phyloP scores from a whole-genome alignment of 2,797 vertebrate genomes.

The Carduelis carduelis region DNA sequence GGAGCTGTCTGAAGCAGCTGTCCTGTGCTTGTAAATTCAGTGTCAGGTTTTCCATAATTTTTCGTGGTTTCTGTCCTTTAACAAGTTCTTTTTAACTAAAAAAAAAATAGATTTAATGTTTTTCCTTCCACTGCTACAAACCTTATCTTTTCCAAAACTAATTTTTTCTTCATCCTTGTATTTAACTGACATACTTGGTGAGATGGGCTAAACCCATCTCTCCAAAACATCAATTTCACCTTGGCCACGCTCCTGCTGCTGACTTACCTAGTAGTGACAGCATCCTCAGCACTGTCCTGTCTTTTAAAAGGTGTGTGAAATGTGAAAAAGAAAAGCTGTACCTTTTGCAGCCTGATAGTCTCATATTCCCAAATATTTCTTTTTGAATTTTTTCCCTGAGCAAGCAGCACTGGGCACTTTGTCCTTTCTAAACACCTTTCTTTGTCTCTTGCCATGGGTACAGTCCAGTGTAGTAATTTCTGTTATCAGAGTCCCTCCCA shows the following conservation, averaged over 20 bases:
- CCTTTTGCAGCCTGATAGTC: background rate
- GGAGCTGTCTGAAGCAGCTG: background rate
- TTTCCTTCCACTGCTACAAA: background rate
- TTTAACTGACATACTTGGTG: background rate
- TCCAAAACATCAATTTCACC: background rate
- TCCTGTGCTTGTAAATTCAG: background rate
- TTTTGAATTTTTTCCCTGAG: background rate
- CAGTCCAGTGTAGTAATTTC: background rate
- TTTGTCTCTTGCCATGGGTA: background rate
- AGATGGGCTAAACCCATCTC: background rate
- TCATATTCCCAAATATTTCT: background rate
- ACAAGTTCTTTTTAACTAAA: background rate
- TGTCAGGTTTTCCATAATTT: background rate
- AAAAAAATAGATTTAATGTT: background rate
- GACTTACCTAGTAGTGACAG: background rate
- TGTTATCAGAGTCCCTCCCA: background rate
- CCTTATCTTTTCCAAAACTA: background rate
- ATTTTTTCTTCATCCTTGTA: background rate
- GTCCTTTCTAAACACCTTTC: background rate
- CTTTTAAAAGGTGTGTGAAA: background rate
- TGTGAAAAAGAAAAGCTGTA: background rate
- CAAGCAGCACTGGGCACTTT: background rate
- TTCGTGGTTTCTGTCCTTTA: background rate
- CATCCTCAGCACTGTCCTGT: background rate
- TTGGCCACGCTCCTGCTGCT: background rate